Base-by-base conservation (phyloP, 2,113 vertebrate genomes). In the Psilopsiagon aymara region DNA sequence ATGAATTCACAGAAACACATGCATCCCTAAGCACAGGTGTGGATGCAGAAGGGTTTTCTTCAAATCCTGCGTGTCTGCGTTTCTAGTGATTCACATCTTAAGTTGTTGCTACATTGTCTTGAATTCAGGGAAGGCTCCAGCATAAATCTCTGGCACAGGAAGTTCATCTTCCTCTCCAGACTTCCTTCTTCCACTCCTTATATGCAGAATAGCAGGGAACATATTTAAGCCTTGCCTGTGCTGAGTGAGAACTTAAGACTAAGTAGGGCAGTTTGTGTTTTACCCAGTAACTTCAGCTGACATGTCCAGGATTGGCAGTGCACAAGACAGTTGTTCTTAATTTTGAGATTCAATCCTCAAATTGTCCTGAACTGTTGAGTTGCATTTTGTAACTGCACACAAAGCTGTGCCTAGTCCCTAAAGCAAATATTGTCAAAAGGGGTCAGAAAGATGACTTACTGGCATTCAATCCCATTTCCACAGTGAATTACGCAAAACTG, bases 81-180 rank as follows among this genome's bases (percentile, higher is more conserved):
- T 31, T 81, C 47, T 13, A 69, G 41, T 86, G 82, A 86, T 88
- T 92, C 8, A 17, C 28, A 14, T 35, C 29, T 59, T 74, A 83
- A 70, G 79, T 68, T 77, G 82, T 47, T 79, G 27, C 80, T 90
- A 53, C 57, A 57, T 53, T 73, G 86, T 92, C 88, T 93, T 82
- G 60, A 94, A 90, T 66, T 95, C 86, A 91, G 94, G 90, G 94
- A 92, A 86, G 86, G 77, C 66, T 95, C 88, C 86, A 82, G 39
- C 60, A 59, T 46, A 81, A 94, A 95, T 77, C 85, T 88, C 76
- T 86, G 90, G 88, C 93, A 86, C 55, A 69, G 95, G 94, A 96
- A 96, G 90, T 62, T 84, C 60, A 82, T 83, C 82, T 97, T 96
- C 95, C 95, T 84, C 95, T 92, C 90, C 92, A 97, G 79, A 82